A percentile compares a stretch with the other conserved stretches of the same genome.
Conservation (phyloP, 2,113 vertebrate species). For the Steatornis caripensis region DNA sequence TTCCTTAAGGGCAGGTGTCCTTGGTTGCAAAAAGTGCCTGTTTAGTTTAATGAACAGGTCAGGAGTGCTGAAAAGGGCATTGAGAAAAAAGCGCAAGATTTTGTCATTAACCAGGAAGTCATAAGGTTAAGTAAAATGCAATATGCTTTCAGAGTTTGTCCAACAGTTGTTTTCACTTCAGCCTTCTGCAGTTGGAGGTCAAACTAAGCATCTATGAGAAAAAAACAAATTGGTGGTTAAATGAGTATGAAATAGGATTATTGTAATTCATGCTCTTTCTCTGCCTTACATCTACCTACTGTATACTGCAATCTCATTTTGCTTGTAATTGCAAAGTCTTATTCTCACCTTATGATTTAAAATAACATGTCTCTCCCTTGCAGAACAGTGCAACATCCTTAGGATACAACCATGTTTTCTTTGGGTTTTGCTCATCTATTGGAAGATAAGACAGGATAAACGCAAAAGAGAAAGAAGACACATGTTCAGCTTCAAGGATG, state of each 20-base stretch:
- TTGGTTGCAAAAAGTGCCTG: background rate
- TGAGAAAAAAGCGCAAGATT: background rate
- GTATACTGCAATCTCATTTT: fast-evolving
- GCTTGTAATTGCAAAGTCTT: background rate
- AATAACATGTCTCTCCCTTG: background rate
- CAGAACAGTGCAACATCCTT: background rate
- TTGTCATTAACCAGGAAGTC: background rate
- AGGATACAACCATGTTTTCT: background rate
- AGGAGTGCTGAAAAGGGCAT: fast-evolving
- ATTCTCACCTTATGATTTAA: background rate
- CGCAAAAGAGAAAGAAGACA: background rate
- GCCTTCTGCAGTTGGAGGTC: background rate
- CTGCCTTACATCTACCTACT: background rate
- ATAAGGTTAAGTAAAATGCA: background rate
- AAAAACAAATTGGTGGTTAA: background rate
- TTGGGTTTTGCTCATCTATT: background rate
- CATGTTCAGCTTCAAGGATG: background rate
- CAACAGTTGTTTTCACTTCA: background rate
- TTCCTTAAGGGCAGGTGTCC: background rate
- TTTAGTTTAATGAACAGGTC: background rate
- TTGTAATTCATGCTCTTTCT: background rate
- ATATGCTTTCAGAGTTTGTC: background rate
- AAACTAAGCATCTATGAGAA: background rate
- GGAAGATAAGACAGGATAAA: background rate
- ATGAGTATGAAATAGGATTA: fast-evolving